phyloP scores from a whole-genome alignment of 2,113 vertebrate genomes.

The Myotis davidii region DNA sequence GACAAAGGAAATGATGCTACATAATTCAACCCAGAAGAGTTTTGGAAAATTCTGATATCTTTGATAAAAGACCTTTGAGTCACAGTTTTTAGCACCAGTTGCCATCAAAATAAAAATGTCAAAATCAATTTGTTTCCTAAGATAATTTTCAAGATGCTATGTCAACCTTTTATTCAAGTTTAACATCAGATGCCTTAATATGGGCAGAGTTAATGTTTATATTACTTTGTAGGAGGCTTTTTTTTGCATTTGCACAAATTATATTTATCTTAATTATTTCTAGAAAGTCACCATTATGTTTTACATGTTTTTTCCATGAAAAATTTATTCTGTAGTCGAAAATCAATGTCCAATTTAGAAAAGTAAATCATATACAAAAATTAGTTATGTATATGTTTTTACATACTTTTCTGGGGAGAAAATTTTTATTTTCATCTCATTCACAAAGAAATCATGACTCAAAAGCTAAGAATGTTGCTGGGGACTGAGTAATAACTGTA shows the following conservation, averaged over 20 bases:
- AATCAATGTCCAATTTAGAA: background rate
- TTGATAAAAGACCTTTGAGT: conserved; percentile 8
- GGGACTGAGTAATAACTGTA: background rate
- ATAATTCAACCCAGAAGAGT: conserved; percentile 16
- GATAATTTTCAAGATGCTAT: conserved; percentile 32
- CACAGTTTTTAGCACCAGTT: conserved; percentile 4
- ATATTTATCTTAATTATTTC: conserved; percentile 30
- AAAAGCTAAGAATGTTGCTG: background rate
- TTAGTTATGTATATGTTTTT: background rate
- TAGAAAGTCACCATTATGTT: background rate
- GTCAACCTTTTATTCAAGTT: conserved; percentile 39
- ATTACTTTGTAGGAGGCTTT: background rate
- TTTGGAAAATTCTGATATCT: background rate
- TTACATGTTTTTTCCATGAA: background rate
- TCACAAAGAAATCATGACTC: background rate
- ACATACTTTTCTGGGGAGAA: background rate
- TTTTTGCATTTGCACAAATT: background rate
- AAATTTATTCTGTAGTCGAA: conserved; percentile 26
- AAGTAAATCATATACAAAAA: background rate
- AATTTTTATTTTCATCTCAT: conserved; percentile 3
- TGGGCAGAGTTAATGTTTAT: background rate
- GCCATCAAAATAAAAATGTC: conserved; percentile 50
- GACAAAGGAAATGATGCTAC: conserved; percentile 8
- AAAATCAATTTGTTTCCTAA: conserved; percentile 6
- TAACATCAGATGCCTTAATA: conserved; percentile 12